phyloP scores from a whole-genome alignment of 1,140 invertebrate species.

The Drosophila watanabei region DNA sequence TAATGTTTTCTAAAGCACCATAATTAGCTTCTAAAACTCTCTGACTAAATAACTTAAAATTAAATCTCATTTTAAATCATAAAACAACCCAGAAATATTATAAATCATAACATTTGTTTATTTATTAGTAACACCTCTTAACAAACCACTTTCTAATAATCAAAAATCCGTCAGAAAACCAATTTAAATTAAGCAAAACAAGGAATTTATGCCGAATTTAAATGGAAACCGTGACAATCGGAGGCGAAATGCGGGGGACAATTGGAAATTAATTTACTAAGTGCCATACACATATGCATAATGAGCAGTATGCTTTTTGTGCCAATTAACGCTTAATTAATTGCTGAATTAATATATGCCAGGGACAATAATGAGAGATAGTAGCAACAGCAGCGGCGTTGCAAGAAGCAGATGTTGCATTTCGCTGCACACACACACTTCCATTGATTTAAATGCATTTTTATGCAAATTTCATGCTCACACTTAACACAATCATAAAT shows the following conservation, averaged over 20 bases:
- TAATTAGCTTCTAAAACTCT: neutral
- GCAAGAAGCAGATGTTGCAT: conserved; percentile 59
- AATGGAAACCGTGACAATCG: conserved; percentile 17
- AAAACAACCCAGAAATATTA: neutral
- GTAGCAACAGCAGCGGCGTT: neutral
- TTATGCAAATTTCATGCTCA: conserved; percentile 62
- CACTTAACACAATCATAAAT: conserved; percentile 34
- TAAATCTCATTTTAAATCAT: no score
- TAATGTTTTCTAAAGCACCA: no score
- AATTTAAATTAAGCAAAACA: neutral
- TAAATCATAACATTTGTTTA: neutral
- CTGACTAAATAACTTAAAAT: neutral
- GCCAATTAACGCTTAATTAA: conserved; percentile 81
- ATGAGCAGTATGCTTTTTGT: conserved; percentile 71
- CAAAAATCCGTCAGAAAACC: conserved; percentile 1
- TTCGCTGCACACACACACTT: conserved; percentile 33
- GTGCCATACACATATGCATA: conserved; percentile 64
- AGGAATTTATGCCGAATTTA: neutral
- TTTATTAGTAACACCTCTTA: neutral
- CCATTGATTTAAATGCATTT: conserved; percentile 78
- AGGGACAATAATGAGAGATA: conserved; percentile 17
- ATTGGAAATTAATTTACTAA: conserved; percentile 56
- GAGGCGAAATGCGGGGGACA: conserved; percentile 10
- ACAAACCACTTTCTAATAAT: neutral
- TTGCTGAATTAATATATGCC: conserved; percentile 70